Evolutionary conservation across 2,113 vertebrate species (phyloP).

Genomic region (Atrichornis clamosus): DNA sequence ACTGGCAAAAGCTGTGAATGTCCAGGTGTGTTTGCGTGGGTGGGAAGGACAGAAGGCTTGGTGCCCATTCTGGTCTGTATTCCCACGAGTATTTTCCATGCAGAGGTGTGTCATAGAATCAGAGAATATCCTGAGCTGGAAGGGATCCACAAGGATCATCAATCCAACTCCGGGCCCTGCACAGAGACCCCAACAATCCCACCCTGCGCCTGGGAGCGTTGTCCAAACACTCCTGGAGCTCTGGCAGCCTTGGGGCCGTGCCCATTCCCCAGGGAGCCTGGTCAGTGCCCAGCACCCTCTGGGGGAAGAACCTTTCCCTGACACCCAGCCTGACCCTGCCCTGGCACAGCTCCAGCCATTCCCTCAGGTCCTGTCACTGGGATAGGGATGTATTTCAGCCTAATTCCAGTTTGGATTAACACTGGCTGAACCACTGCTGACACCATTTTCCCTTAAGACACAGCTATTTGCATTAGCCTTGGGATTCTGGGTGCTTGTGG

Average conservation of each 20-base stretch:
- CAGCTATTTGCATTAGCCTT: fast-evolving
- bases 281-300: neutral
- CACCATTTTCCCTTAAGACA: neutral
- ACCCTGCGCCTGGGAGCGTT: fast-evolving
- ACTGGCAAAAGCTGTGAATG: neutral
- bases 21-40: neutral
- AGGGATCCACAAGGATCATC: neutral
- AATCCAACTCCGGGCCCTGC: neutral
- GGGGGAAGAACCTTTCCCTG: neutral
- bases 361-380: neutral
- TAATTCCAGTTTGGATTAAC: neutral
- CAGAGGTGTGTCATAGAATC: neutral
- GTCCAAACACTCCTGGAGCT: neutral
- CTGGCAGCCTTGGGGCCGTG: neutral
- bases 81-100: fast-evolving
- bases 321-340: fast-evolving
- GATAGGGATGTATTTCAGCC: neutral
- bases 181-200: neutral
- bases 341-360: neutral
- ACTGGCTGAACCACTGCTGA: neutral
- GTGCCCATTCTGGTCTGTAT: neutral
- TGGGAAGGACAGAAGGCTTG: neutral
- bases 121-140: neutral
- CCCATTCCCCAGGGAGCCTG: neutral
- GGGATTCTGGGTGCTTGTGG: neutral